Base-by-base conservation (phyloP, 2,797 vertebrate genomes). In the Channallabes apus region DNA sequence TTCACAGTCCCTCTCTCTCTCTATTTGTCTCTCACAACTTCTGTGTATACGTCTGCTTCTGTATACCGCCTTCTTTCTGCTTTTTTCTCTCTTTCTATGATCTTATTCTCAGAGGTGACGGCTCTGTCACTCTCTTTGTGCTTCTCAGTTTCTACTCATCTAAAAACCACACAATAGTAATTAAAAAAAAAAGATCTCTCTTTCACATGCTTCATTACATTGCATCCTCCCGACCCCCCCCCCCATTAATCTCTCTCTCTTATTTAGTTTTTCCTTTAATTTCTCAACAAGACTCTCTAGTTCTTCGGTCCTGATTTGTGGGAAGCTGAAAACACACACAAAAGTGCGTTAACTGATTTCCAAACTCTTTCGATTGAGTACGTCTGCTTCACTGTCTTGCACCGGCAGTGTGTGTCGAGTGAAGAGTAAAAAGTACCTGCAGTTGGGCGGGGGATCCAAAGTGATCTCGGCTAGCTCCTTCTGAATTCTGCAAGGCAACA, bases 381-480 rank as follows among this genome's bases (percentile, higher is more conserved):
- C 62, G 1, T 78, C 29, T 38, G 58, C 24, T 56, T 35, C 29
- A 7, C 56, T 12, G 20, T 41, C 76, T 38, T n/a, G 8, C 17
- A 76, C n/a, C 15, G 20, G n/a, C 32, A 61, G 35, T 35, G 6
- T 22, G 6, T 51, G 24, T 32, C 73, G 29, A 82, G 86, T 84
- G 87, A 86, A 86, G 71, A 75, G 32, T 35, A 84, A 86, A 87
- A 90, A 96, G 97, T 95, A 99, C 98, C 98, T 99, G 96, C 98
- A 99, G 95, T 99, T 99, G 51, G 98, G 98, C 92, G 98, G 98
- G 58, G 98, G 98, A 89, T 99, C 98, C 94, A 99, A 95, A 85
- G 98, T 99, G 92, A 99, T 99, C 94, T 99, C 98, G 89, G 98
- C 98, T 78, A 99, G 97, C 93, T 99, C 98, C 89, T 99, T 99